A percentile compares a stretch with the other conserved stretches of the same genome.
Conservation (phyloP, 2,888 invertebrate species). For the Stegana nigrithorax region DNA sequence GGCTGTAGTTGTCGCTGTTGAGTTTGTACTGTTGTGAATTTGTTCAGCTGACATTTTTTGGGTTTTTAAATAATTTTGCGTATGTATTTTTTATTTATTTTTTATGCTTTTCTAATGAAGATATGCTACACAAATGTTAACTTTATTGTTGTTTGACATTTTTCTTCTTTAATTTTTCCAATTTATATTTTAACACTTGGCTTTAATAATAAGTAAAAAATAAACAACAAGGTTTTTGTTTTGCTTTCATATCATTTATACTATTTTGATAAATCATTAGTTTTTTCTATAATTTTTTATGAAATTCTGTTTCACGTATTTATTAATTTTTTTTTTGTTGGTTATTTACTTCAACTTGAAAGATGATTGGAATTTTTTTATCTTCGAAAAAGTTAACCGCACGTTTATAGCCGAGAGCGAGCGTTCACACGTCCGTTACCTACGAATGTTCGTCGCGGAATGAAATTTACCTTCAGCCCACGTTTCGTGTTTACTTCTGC, state of each 20-base stretch:
- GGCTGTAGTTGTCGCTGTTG: conserved; percentile 17
- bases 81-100: conserved; percentile 9
- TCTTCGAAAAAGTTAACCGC: no score
- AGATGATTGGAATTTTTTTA: conserved; percentile 20
- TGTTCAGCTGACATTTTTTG: conserved; percentile 39
- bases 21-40: conserved; percentile 33
- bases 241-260: no score
- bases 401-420: neutral
- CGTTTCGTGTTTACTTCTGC: conserved; percentile 49
- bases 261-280: neutral
- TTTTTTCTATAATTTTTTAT: conserved; percentile 23
- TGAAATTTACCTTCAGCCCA: conserved; percentile 61
- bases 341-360: conserved; percentile 25
- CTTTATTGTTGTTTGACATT: no score
- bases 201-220: no score
- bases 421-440: conserved; percentile 60
- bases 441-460: conserved; percentile 66
- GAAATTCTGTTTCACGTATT: conserved; percentile 19
- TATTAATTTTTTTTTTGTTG: conserved; percentile 19
- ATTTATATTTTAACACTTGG: no score
- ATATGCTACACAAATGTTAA: no score
- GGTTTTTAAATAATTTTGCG: conserved; percentile 4
- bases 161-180: no score
- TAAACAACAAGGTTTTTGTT: no score
- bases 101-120: no score